Conservation (phyloP, 2,888 invertebrate species). For the Tenthredo notha region DNA sequence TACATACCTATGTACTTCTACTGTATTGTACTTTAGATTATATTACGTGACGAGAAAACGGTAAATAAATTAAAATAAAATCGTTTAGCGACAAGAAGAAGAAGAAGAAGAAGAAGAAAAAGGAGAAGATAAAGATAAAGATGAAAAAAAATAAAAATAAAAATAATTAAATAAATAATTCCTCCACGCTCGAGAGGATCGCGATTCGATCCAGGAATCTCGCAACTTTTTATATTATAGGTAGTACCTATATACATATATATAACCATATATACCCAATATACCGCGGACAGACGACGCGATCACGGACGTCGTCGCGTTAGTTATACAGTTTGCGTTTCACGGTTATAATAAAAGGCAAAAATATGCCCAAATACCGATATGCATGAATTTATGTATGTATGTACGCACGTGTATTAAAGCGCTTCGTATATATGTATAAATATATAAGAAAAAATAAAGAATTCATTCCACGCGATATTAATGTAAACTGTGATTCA, state of each 20-base stretch:
- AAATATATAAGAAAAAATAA: neutral
- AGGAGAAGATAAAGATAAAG: too few species aligned
- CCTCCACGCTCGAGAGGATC: constrained; percentile 9
- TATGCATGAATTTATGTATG: neutral
- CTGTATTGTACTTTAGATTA: neutral
- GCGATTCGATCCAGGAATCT: constrained; percentile 33
- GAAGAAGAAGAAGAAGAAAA: neutral
- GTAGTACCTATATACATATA: neutral
- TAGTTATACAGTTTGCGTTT: neutral
- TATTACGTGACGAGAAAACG: neutral
- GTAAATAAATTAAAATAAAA: neutral
- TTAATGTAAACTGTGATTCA: neutral
- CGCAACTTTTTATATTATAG: constrained; percentile 9
- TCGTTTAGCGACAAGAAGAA: neutral
- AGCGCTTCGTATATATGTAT: neutral
- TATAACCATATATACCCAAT: neutral
- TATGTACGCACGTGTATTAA: neutral
- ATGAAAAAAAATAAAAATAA: neutral
- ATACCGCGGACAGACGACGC: neutral
- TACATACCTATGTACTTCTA: neutral
- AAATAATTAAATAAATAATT: neutral
- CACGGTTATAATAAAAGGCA: neutral
- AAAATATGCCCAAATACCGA: neutral
- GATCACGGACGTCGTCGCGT: neutral
- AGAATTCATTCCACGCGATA: neutral